A percentile compares a stretch with the other conserved stretches of the same genome.
phyloP scores from a whole-genome alignment of 1,140 invertebrate genomes.

The Epicauta chinensis region DNA sequence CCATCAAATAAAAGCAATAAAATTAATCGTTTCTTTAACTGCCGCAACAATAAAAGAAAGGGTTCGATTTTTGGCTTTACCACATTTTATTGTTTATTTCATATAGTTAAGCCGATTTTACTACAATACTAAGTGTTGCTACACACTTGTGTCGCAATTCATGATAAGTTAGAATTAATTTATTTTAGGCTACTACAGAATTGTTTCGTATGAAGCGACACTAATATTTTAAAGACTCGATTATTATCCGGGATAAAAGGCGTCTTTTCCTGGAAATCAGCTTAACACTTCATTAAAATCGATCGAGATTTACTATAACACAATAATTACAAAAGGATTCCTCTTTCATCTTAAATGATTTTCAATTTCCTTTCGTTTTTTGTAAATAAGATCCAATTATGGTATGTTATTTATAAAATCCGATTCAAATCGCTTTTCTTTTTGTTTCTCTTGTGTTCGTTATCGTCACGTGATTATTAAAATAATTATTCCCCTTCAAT shows the following conservation, averaged over 20 bases:
- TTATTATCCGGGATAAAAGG: background rate
- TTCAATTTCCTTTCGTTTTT: slow-evolving; percentile 1
- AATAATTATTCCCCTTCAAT: no score
- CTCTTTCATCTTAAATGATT: slow-evolving; percentile 11
- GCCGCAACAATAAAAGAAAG: slow-evolving; percentile 9
- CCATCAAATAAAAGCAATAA: slow-evolving; percentile 3
- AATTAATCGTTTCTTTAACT: slow-evolving; percentile 18
- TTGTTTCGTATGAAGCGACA: no score
- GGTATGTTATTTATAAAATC: slow-evolving; percentile 1
- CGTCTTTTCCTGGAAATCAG: slow-evolving; percentile 12
- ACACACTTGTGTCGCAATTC: no score
- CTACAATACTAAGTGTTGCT: no score
- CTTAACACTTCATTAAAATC: slow-evolving; percentile 10
- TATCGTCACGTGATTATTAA: no score
- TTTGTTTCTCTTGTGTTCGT: no score
- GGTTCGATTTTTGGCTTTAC: background rate
- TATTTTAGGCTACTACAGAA: no score
- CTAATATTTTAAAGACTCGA: no score
- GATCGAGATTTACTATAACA: slow-evolving; percentile 7
- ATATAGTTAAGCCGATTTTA: no score
- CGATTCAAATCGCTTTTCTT: slow-evolving; percentile 6
- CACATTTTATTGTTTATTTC: no score
- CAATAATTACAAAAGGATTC: slow-evolving; percentile 14
- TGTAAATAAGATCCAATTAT: slow-evolving; percentile 10
- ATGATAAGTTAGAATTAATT: no score